These are phyloP conservation scores for Caradrina clavipalpis DNA, from an alignment of 2,888 invertebrate genomes.

Conservation along the genomic window DNA sequence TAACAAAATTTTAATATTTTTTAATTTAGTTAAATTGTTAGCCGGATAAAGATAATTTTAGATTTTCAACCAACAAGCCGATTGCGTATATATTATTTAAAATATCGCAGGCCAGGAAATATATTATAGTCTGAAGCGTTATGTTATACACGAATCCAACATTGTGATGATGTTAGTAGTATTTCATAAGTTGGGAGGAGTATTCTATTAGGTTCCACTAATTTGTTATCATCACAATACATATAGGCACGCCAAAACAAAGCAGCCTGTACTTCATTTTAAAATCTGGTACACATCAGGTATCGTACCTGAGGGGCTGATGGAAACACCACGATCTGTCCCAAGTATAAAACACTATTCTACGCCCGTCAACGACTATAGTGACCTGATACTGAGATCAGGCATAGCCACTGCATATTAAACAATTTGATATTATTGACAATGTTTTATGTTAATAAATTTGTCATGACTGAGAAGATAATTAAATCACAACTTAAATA, in stretches of 20 bases:
- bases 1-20: conserved; percentile 34
- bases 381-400: too few species aligned
- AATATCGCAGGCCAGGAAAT: conserved; percentile 14
- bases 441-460: too few species aligned
- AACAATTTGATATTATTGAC: too few species aligned
- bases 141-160: conserved; percentile 13
- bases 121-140: conserved; percentile 24
- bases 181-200: conserved; percentile 37
- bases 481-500: neutral
- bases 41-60: conserved; percentile 8
- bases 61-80: conserved; percentile 7
- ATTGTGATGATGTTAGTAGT: conserved; percentile 22
- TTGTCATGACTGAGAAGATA: conserved; percentile 1
- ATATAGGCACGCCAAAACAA: conserved; percentile 20
- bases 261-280: conserved; percentile 14
- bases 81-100: conserved; percentile 23
- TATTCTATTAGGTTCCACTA: conserved; percentile 11
- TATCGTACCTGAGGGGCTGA: neutral
- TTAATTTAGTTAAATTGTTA: conserved; percentile 22
- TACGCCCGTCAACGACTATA: too few species aligned
- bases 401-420: too few species aligned
- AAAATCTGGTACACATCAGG: neutral
- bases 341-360: neutral
- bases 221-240: conserved; percentile 19
- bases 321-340: neutral